phyloP scores from a whole-genome alignment of 2,113 vertebrate species.

The Cyprinodon variegatus region DNA sequence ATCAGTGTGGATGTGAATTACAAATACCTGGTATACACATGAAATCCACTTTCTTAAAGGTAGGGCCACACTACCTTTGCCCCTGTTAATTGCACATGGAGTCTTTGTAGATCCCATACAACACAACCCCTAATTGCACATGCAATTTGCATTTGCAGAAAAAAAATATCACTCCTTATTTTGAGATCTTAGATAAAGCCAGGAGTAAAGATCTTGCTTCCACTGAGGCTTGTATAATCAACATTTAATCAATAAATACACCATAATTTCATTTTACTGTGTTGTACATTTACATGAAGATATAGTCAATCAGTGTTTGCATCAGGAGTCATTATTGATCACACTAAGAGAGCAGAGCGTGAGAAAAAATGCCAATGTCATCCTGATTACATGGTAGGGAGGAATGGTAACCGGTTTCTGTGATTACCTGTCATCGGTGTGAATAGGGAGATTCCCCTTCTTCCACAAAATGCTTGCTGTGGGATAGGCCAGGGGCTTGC shows the following conservation, averaged over 20 bases:
- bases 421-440: slow-evolving; percentile 84
- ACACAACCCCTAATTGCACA: too few relatives aligned
- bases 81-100: too few relatives aligned
- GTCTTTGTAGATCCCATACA: too few relatives aligned
- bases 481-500: slow-evolving; percentile 90
- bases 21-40: too few relatives aligned
- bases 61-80: too few relatives aligned
- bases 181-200: too few relatives aligned
- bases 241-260: slow-evolving; percentile 24
- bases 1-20: too few relatives aligned
- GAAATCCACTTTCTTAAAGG: too few relatives aligned
- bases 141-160: too few relatives aligned
- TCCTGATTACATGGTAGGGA: not conserved
- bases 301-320: not conserved
- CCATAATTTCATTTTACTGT: slow-evolving; percentile 6
- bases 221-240: slow-evolving; percentile 5
- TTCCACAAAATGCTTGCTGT: slow-evolving; percentile 87
- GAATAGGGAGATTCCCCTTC: slow-evolving; percentile 86
- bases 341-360: not conserved
- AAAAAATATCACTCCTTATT: too few relatives aligned
- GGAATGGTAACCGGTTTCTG: not conserved
- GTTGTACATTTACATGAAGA: not conserved
- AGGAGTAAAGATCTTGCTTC: not conserved
- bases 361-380: not conserved
- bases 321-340: slow-evolving; percentile 13